phyloP scores from a whole-genome alignment of 2,888 invertebrate species.

The Tetrapedia diversipes region DNA sequence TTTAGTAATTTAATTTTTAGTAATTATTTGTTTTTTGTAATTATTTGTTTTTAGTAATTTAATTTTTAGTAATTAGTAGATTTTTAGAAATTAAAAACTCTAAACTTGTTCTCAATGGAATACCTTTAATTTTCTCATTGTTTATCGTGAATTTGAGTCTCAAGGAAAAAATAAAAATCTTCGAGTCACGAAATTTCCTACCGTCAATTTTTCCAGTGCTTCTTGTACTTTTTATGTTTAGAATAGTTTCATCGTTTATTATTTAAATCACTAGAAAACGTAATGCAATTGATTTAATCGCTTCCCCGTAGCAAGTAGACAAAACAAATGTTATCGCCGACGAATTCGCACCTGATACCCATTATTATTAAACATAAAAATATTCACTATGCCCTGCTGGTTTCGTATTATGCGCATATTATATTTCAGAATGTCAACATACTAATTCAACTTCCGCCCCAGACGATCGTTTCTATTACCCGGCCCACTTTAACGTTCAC shows the following conservation, averaged over 20 bases:
- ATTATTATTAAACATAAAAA: not conserved
- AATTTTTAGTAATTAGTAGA: too few relatives aligned
- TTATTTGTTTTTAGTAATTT: too few relatives aligned
- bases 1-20: not conserved
- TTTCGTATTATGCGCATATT: too few relatives aligned
- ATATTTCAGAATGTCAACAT: not conserved
- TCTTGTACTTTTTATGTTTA: too few relatives aligned
- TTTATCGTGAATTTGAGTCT: too few relatives aligned
- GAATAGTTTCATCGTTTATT: too few relatives aligned
- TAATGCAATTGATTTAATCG: not conserved
- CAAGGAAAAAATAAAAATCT: too few relatives aligned
- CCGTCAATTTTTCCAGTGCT: too few relatives aligned
- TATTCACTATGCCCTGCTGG: not conserved
- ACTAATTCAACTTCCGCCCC: not conserved
- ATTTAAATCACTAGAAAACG: too few relatives aligned
- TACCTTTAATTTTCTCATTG: too few relatives aligned
- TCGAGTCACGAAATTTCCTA: too few relatives aligned
- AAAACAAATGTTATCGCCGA: not conserved
- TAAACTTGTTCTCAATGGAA: not conserved
- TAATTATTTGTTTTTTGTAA: not conserved
- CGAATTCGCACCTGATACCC: not conserved
- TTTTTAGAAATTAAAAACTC: too few relatives aligned
- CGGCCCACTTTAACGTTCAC: not conserved
- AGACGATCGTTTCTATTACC: not conserved
- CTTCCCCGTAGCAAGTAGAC: not conserved